Percentiles rank a stretch among this genome's conserved stretches.
phyloP scores from a whole-genome alignment of 2,797 vertebrate species.

The Mionectes olivaceus region DNA sequence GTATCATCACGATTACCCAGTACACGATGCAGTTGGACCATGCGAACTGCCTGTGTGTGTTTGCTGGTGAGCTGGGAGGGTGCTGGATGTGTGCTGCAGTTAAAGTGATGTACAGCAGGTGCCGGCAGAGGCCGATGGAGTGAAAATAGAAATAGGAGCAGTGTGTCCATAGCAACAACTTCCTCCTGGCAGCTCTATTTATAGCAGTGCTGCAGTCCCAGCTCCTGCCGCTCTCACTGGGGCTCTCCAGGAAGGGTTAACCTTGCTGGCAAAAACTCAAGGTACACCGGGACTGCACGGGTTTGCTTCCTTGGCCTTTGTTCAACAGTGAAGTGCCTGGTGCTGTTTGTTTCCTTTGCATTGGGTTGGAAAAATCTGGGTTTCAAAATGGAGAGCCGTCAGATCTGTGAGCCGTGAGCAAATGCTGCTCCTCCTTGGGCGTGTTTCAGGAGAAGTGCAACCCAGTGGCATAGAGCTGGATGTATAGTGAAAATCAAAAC shows the following conservation, averaged over 20 bases:
- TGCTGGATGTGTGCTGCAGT: slow-evolving; percentile 67
- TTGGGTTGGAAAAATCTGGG: not conserved
- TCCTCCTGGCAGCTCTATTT: slow-evolving; percentile 74
- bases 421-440: not conserved
- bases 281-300: not conserved
- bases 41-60: not conserved
- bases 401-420: not conserved
- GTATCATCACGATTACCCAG: not conserved
- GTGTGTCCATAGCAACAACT: slow-evolving; percentile 73
- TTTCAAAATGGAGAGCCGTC: slow-evolving; percentile 11
- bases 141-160: slow-evolving; percentile 58
- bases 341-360: not conserved
- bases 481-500: not conserved
- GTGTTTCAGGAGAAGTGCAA: not conserved
- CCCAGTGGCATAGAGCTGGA: not conserved
- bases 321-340: not conserved
- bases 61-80: not conserved
- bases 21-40: not conserved
- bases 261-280: not conserved
- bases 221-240: slow-evolving; percentile 15
- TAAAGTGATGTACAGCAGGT: slow-evolving; percentile 75
- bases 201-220: slow-evolving; percentile 70
- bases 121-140: slow-evolving; percentile 76
- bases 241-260: slow-evolving; percentile 51
- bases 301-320: not conserved